phyloP scores from a whole-genome alignment of 2,113 vertebrate genomes.

The Marcusenius ussheri region DNA sequence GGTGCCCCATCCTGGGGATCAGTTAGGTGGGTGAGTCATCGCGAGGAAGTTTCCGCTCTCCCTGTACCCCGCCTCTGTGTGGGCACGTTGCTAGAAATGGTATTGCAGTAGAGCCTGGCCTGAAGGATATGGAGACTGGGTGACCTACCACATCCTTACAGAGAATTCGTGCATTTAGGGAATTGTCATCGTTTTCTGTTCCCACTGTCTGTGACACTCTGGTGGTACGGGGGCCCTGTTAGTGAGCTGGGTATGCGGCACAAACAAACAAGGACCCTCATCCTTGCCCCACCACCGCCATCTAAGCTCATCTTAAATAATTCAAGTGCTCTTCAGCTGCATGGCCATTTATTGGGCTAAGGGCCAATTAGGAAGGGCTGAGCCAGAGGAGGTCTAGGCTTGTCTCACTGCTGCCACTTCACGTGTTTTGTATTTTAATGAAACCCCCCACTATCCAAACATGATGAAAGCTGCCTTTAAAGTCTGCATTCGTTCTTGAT shows the following conservation, averaged over 20 bases:
- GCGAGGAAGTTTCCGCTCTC: constrained; percentile 23
- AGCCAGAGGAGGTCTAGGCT: background rate
- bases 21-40: constrained; percentile 24
- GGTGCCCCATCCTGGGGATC: background rate
- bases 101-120: background rate
- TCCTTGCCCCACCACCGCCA: background rate
- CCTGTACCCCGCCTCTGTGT: background rate
- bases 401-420: background rate
- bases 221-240: background rate
- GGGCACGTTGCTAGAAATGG: background rate
- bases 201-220: background rate
- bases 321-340: background rate
- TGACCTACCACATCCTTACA: constrained; percentile 42
- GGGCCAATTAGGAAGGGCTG: background rate
- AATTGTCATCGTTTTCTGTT: background rate
- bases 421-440: background rate
- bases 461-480: background rate
- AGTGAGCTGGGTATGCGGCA: too few species aligned
- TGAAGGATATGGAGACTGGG: background rate
- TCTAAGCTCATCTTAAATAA: background rate
- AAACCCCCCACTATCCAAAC: background rate
- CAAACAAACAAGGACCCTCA: background rate
- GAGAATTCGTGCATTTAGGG: background rate
- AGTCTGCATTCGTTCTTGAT: background rate
- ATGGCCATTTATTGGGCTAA: background rate